Conservation (phyloP, 1,140 invertebrate genomes). For the Penaeus chinensis region DNA sequence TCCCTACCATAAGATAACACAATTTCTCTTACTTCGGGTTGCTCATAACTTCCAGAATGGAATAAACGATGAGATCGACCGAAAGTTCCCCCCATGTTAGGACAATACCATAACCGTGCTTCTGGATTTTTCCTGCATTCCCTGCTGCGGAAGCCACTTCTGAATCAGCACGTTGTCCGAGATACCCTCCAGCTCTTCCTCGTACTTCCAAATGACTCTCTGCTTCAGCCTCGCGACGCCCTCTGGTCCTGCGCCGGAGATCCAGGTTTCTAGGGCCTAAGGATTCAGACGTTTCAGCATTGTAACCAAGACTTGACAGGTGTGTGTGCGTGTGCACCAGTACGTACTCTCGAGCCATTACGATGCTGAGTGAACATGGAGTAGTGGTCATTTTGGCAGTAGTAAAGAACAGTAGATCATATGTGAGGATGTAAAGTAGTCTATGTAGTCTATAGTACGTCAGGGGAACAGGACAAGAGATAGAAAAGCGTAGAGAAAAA, state of each 20-base stretch:
- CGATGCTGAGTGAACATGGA: too few relatives aligned
- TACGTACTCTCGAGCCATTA: too few relatives aligned
- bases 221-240: background rate
- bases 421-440: too few relatives aligned
- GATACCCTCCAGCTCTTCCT: background rate
- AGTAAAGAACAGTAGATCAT: too few relatives aligned
- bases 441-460: too few relatives aligned
- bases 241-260: background rate
- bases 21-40: background rate
- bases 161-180: background rate
- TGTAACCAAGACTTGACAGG: background rate
- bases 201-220: background rate
- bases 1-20: background rate
- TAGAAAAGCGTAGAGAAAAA: too few relatives aligned
- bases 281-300: background rate
- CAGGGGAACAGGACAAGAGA: too few relatives aligned
- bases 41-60: background rate
- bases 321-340: background rate
- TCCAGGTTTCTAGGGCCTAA: background rate
- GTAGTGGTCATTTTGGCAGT: too few relatives aligned
- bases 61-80: background rate
- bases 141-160: conserved; percentile 10
- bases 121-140: conserved; percentile 66
- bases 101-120: background rate
- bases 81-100: background rate